Conservation (phyloP, 2,888 invertebrate genomes). For the Onchidella celtica region DNA sequence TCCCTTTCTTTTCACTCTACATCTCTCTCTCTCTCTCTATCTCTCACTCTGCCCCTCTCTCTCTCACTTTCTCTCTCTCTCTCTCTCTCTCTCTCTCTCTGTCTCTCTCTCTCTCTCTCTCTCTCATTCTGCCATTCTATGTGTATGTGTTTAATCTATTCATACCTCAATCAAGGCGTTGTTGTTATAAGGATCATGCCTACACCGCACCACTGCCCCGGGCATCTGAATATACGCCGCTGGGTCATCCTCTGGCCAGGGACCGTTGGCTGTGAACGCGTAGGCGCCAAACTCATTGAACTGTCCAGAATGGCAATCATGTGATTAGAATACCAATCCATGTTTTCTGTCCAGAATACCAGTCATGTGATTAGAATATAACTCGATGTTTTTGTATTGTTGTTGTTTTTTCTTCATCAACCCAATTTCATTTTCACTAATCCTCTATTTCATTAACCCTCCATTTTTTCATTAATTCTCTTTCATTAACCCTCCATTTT, state of each 20-base stretch:
- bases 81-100: not conserved
- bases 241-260: not conserved
- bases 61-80: too few relatives aligned
- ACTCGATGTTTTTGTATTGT: too few relatives aligned
- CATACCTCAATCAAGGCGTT: too few relatives aligned
- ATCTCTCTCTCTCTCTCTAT: too few relatives aligned
- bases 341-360: too few relatives aligned
- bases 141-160: too few relatives aligned
- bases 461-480: conserved; percentile 6
- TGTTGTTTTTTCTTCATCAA: conserved; percentile 3
- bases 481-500: conserved; percentile 18
- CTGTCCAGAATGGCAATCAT: not conserved
- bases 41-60: too few relatives aligned
- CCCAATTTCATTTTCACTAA: not conserved
- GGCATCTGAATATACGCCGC: not conserved
- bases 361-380: too few relatives aligned
- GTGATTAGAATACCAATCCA: too few relatives aligned
- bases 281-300: not conserved
- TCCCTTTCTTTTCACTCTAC: too few relatives aligned
- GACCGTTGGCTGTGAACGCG: not conserved
- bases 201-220: not conserved
- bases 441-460: conserved; percentile 14
- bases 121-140: not conserved
- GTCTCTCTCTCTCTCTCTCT: not conserved
- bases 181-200: conserved; percentile 19